Conservation (phyloP, 2,797 vertebrate species). For the Sebastiscus tertius region DNA sequence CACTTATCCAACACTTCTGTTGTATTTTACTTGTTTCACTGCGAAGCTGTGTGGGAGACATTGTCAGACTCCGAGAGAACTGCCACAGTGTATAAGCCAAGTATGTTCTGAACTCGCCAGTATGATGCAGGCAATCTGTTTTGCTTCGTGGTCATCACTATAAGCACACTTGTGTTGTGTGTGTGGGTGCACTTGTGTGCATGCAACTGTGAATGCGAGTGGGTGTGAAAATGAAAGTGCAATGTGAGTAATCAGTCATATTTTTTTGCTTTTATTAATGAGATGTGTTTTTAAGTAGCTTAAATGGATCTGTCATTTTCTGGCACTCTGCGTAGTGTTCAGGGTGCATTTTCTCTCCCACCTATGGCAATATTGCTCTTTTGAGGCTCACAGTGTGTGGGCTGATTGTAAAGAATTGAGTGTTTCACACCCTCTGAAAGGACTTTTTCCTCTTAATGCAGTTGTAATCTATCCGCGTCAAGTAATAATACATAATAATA, state of each 20-base stretch:
- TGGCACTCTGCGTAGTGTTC: slow-evolving; percentile 42
- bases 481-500: background rate
- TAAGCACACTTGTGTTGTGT: slow-evolving; percentile 15
- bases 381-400: slow-evolving; percentile 51
- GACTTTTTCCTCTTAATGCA: slow-evolving; percentile 10
- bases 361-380: slow-evolving; percentile 61
- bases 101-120: slow-evolving; percentile 38
- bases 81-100: slow-evolving; percentile 38
- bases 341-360: slow-evolving; percentile 56
- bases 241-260: slow-evolving; percentile 52
- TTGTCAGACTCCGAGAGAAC: slow-evolving; percentile 43
- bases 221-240: slow-evolving; percentile 55
- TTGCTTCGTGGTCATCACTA: slow-evolving; percentile 44
- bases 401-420: slow-evolving; percentile 45
- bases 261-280: slow-evolving; percentile 64
- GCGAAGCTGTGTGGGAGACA: slow-evolving; percentile 52
- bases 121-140: slow-evolving; percentile 54
- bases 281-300: slow-evolving; percentile 69
- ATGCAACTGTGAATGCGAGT: slow-evolving; percentile 46
- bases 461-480: slow-evolving; percentile 25
- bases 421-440: slow-evolving; percentile 26
- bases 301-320: slow-evolving; percentile 64
- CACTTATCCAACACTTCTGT: background rate
- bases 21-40: slow-evolving; percentile 22
- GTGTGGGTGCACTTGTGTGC: slow-evolving; percentile 22